Evolutionary conservation across 2,113 vertebrate genomes (phyloP).

Genomic region (Sturnira hondurensis): DNA sequence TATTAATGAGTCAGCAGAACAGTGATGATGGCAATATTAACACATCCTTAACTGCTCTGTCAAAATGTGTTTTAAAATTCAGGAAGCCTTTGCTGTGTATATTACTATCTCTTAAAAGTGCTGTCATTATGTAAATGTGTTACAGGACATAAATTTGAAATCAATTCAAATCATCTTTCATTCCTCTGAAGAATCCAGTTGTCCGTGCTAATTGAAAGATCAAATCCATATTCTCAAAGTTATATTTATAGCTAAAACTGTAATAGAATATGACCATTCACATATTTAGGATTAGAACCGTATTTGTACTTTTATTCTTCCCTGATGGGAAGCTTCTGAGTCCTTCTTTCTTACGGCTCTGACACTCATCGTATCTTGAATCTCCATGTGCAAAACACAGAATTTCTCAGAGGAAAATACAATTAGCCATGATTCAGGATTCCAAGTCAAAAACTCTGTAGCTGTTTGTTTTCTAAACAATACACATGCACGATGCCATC

Average conservation of each 20-base stretch:
- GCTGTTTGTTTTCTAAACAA: slow-evolving; percentile 26
- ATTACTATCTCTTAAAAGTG: background rate
- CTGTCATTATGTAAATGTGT: background rate
- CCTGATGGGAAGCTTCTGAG: background rate
- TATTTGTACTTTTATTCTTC: background rate
- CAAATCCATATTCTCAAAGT: background rate
- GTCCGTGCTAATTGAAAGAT: background rate
- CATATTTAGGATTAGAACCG: background rate
- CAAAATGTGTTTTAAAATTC: background rate
- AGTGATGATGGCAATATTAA: background rate
- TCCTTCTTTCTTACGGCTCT: background rate
- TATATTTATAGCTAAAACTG: slow-evolving; percentile 49
- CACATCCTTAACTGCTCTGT: background rate
- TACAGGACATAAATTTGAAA: slow-evolving; percentile 1
- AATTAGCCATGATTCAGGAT: slow-evolving; percentile 41
- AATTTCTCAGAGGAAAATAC: slow-evolving; percentile 38
- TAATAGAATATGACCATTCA: background rate
- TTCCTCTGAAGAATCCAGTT: background rate
- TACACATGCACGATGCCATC: slow-evolving; percentile 47
- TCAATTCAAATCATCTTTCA: slow-evolving; percentile 21
- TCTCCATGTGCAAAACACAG: slow-evolving; percentile 33
- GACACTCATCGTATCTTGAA: slow-evolving; percentile 8
- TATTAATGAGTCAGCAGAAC: background rate
- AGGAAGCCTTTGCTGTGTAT: background rate
- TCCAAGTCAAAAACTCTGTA: slow-evolving; percentile 45